Evolutionary conservation across 2,797 vertebrate species (phyloP).

Genomic region (Margarornis squamiger): DNA sequence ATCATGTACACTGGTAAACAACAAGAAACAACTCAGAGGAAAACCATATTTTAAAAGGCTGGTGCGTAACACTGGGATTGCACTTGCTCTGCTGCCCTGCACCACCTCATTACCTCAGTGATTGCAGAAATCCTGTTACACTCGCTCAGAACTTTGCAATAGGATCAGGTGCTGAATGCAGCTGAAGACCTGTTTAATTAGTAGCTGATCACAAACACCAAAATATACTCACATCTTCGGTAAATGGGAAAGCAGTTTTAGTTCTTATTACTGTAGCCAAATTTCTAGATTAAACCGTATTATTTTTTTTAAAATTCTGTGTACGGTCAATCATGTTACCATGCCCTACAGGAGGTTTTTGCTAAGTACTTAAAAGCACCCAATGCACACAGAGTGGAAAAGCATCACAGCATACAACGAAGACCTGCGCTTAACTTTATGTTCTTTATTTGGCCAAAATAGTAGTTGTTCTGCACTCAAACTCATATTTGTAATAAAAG

Average conservation of each 20-base stretch:
- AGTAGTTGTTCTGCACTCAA: constrained; percentile 55
- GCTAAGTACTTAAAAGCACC: not conserved
- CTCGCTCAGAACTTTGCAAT: not conserved
- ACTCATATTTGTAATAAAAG: constrained; percentile 66
- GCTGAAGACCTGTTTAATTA: constrained; percentile 23
- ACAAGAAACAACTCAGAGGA: not conserved
- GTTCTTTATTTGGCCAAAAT: constrained; percentile 62
- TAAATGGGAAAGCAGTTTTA: not conserved
- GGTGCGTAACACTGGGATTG: not conserved
- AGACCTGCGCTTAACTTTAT: constrained; percentile 41
- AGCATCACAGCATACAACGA: not conserved
- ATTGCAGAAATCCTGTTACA: not conserved
- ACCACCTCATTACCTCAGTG: not conserved
- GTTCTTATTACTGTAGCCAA: not conserved
- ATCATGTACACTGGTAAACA: constrained; percentile 10
- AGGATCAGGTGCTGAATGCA: not conserved
- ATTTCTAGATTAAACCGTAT: not conserved
- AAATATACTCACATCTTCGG: not conserved
- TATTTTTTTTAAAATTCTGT: not conserved
- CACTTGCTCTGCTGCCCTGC: not conserved
- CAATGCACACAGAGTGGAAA: not conserved
- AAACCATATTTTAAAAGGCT: not conserved
- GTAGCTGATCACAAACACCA: not conserved
- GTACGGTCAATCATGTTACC: not conserved
- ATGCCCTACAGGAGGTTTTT: constrained; percentile 3